Evolutionary conservation across 1,140 invertebrate genomes (phyloP), one percentile per base, ranked within the genome.

Genomic region (Druon quercuslanigerum): DNA sequence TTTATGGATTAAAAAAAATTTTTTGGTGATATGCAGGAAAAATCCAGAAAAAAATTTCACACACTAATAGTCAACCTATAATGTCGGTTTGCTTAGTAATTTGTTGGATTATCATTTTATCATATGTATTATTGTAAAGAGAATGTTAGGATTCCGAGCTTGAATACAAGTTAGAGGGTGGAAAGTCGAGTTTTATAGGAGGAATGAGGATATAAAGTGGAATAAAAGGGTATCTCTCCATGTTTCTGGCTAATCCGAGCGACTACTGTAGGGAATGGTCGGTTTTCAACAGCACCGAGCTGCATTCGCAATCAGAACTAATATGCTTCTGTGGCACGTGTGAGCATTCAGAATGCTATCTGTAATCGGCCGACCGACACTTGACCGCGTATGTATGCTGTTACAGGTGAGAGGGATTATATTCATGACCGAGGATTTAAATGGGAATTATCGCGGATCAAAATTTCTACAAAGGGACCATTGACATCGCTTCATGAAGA

Each of bases 351-450:
- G 60, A 66, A 66, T 66, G 60, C 60, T 66, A 66, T 66, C 60
- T 66, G 40, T 66, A 66, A 66, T 66, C 60, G 60, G 25, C 16
- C n/a, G 40, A 66, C 60, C 60, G 60, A 66, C 60, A 66, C 60
- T 66, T 66, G 60, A 66, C 60, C 60, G 33, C 60, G 40, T 46
- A 40, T 46, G 9, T 66, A 25, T 33, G 60, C 60, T 14, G 40
- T 40, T 66, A 66, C 60, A 66, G 60, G 14, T n/a, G 40, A 66
- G 40, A 40, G 60, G 60, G 60, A 66, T 66, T 66, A 66, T 40
- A 66, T 40, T 66, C 60, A 66, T 66, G 60, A 46, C 60, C 40
- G 60, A 66, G 60, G 33, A 40, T 66, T 66, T 66, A 40, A 66
- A 66, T 66, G 60, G 60, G 25, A 9, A 66, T 66, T 66, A 66